phyloP scores from a whole-genome alignment of 2,888 invertebrate species.

The Papilio protenor region DNA sequence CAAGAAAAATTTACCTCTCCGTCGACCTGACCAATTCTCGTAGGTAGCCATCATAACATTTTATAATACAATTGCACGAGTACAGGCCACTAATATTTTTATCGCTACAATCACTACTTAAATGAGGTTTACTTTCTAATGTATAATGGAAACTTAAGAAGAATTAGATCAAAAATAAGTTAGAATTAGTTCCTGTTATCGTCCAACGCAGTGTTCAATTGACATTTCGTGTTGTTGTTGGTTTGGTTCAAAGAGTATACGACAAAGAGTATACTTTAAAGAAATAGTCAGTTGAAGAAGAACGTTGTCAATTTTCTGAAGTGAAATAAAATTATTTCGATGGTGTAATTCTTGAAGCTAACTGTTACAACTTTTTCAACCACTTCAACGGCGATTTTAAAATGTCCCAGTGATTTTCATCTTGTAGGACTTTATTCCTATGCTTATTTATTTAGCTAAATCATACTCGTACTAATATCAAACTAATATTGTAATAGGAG shows the following conservation, averaged over 20 bases:
- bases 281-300: not conserved
- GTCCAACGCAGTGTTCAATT: constrained; percentile 53
- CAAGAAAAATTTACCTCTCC: constrained; percentile 72
- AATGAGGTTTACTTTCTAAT: not conserved
- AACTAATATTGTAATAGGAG: too few species aligned
- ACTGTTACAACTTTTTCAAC: too few species aligned
- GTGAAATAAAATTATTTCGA: not conserved
- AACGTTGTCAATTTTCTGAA: not conserved
- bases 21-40: constrained; percentile 80
- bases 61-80: constrained; percentile 47
- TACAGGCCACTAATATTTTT: constrained; percentile 17
- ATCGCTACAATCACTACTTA: constrained; percentile 3
- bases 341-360: not conserved
- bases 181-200: constrained; percentile 47
- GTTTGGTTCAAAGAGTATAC: constrained; percentile 23
- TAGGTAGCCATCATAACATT: constrained; percentile 79
- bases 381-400: too few species aligned
- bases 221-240: constrained; percentile 45
- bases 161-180: constrained; percentile 35
- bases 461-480: too few species aligned
- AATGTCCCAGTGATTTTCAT: too few species aligned
- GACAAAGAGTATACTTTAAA: not conserved
- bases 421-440: too few species aligned
- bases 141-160: constrained; percentile 25
- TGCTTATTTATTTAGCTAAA: too few species aligned